Percentiles rank a stretch among this genome's conserved stretches.
Evolutionary conservation across 2,113 vertebrate genomes (phyloP).

Genomic region (Deroptyus accipitrinus): DNA sequence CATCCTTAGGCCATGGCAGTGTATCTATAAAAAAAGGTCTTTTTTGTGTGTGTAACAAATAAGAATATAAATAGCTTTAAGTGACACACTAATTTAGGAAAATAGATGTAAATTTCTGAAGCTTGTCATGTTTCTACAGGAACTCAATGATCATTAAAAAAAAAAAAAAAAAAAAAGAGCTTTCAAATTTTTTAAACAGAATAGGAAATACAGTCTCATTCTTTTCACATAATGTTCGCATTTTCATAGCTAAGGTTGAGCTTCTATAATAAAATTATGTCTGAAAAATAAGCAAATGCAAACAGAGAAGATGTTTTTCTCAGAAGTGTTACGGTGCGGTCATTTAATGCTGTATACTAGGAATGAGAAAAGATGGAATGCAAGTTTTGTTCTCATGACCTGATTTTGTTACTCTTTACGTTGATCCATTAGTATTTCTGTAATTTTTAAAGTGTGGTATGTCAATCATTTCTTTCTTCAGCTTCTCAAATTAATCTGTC

Average conservation of each 20-base stretch:
- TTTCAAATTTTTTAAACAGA: neutral
- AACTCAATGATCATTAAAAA: neutral
- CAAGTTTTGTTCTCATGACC: neutral
- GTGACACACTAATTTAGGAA: neutral
- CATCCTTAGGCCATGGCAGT: neutral
- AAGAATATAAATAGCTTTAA: neutral
- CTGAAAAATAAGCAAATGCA: neutral
- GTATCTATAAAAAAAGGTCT: neutral
- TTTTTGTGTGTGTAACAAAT: neutral
- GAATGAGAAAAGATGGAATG: neutral
- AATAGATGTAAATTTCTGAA: slow-evolving; percentile 19
- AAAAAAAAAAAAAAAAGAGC: neutral
- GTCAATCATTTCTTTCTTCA: slow-evolving; percentile 18
- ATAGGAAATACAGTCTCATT: neutral
- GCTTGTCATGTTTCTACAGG: neutral
- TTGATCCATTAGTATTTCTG: neutral
- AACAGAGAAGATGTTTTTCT: neutral
- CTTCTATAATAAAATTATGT: neutral
- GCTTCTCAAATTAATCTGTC: slow-evolving; percentile 39
- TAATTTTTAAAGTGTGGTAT: neutral
- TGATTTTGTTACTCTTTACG: neutral
- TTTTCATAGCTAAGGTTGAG: neutral
- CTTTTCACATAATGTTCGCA: neutral
- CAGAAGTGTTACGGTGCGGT: neutral
- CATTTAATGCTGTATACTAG: neutral